These are phyloP conservation scores for Acipenser oxyrinchus DNA, from an alignment of 2,797 vertebrate species.

Conservation along the genomic window DNA sequence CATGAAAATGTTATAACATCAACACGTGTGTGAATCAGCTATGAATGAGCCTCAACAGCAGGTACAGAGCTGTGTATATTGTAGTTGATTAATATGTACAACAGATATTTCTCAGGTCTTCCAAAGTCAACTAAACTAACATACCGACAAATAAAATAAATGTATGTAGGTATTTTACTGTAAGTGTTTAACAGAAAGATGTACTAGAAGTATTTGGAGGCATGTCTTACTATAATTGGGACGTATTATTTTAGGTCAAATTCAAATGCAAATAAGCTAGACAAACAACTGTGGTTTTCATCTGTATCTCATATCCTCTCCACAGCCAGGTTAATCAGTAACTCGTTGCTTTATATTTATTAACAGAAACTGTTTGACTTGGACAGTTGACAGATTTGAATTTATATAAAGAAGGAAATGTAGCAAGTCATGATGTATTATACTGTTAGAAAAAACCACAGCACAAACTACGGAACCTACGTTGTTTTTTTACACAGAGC, in stretches of 20 bases:
- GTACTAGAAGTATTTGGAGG: background rate
- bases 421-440: background rate
- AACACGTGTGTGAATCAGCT: no score
- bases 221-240: background rate
- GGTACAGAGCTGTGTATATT: no score
- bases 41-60: no score
- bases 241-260: background rate
- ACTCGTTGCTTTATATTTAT: background rate
- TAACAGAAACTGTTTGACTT: conserved; percentile 5
- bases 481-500: background rate
- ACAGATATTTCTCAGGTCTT: no score
- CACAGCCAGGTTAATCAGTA: background rate
- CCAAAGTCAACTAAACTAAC: no score
- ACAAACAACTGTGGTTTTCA: background rate
- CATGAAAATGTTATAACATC: no score
- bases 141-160: no score
- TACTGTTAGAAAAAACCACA: no score
- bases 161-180: no score
- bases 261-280: background rate
- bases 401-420: background rate
- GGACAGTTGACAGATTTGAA: conserved; percentile 1
- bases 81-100: no score
- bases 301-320: background rate
- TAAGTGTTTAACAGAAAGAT: background rate
- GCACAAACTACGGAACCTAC: no score